Conservation (phyloP, 2,888 invertebrate genomes). For the Harmothoe impar region DNA sequence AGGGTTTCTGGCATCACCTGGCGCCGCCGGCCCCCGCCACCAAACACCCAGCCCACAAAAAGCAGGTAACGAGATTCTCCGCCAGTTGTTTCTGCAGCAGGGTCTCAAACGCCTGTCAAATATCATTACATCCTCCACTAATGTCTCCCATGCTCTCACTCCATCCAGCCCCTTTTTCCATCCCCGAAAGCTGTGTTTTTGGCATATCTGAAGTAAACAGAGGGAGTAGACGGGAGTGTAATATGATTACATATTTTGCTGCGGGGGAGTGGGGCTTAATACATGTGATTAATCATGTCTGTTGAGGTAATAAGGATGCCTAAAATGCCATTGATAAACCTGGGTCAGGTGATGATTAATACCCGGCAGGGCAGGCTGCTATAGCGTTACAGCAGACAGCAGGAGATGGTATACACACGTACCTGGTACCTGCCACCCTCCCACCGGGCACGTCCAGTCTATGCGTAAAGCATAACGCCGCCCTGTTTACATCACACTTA, state of each 20-base stretch:
- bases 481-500: too few relatives aligned
- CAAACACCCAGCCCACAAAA: neutral
- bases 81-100: neutral
- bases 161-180: neutral
- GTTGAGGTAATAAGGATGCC: too few relatives aligned
- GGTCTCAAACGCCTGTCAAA: neutral
- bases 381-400: neutral
- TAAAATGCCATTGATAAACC: neutral
- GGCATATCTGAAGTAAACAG: neutral
- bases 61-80: neutral
- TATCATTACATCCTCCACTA: neutral
- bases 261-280: neutral
- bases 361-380: neutral
- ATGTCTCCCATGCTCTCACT: neutral
- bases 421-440: neutral
- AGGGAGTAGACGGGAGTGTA: neutral
- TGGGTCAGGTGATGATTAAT: neutral
- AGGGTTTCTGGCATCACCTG: neutral
- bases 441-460: neutral
- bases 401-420: conserved; percentile 1
- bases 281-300: neutral
- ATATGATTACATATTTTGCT: neutral
- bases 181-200: neutral
- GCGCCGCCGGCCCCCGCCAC: neutral
- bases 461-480: too few relatives aligned